These are phyloP conservation scores for Cepaea hortensis DNA, from an alignment of 2,888 invertebrate genomes.

Conservation along the genomic window DNA sequence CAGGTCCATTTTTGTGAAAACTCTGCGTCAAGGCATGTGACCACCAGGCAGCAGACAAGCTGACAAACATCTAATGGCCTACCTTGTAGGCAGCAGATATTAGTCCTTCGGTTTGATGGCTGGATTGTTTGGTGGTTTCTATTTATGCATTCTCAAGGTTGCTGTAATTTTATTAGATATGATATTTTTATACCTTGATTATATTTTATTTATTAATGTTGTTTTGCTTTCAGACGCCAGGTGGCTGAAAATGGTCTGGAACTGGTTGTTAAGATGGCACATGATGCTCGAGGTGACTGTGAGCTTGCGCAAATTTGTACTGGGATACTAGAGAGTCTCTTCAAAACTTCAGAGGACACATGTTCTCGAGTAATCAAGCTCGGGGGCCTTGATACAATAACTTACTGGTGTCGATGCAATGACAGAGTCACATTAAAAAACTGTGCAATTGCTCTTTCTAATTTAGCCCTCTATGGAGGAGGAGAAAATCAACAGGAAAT, in stretches of 20 bases:
- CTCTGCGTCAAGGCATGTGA: no score
- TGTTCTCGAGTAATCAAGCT: conserved; percentile 93
- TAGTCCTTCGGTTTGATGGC: no score
- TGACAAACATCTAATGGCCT: no score
- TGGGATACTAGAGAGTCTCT: conserved; percentile 80
- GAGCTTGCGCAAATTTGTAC: conserved; percentile 69
- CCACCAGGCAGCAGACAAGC: no score
- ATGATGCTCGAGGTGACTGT: conserved; percentile 82
- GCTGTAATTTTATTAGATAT: background rate
- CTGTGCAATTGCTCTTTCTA: conserved; percentile 96
- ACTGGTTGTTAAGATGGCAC: conserved; percentile 92
- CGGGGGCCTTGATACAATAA: conserved; percentile 93
- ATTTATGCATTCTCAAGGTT: background rate
- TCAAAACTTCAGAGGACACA: conserved; percentile 96
- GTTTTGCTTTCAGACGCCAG: conserved; percentile 76
- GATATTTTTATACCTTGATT: background rate
- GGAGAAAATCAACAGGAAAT: conserved; percentile 97
- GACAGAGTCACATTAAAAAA: conserved; percentile 93
- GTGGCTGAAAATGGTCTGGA: conserved; percentile 94
- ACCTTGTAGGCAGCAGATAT: no score
- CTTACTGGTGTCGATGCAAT: conserved; percentile 94
- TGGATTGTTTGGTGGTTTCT: no score
- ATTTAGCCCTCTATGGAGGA: conserved; percentile 96
- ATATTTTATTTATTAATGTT: background rate
- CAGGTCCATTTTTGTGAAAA: no score